Evolutionary conservation across 2,797 vertebrate species (phyloP), one percentile per base, ranked within the genome.

Genomic region (Macropus fuliginosus): DNA sequence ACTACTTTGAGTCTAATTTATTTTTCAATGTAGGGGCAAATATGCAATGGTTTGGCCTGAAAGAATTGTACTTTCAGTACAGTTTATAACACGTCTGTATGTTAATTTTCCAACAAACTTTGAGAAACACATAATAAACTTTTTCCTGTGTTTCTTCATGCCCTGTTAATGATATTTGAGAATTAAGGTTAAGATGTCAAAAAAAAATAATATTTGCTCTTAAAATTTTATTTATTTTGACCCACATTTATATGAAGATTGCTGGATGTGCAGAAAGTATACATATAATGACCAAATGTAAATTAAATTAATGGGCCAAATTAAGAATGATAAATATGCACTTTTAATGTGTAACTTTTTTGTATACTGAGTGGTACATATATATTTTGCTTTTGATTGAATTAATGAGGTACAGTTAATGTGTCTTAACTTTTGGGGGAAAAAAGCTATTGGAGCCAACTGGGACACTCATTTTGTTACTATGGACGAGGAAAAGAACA

Each of bases 291-390:
- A 99, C 98, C 98, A 99, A 99, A 98, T 98, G 98, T 98, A 98
- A 98, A 99, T 98, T 98, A 98, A 98, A 98, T 98, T 98, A 98
- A 98, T 98, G 98, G 98, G 99, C 98, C 99, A 98, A 98, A 98
- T 98, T 98, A 97, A 98, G 98, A 98, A 98, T 98, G 98, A 97
- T 96, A 96, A 97, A 98, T 98, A 98, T 99, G 98, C 99, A 99
- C 98, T 99, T 99, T 99, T 98, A 98, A 98, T 94, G 97, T 98
- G 98, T 98, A 98, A 98, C 96, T 99, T 99, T 66, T 66, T 99
- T 99, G 96, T 99, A 98, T 98, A 97, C 98, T 98, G 97, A 98
- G 98, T 99, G 98, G 98, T 98, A 99, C 99, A 98, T 98, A 98
- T 98, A 98, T 98, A 98, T 99, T 98, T 98, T 98, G 97, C 97